phyloP scores from a whole-genome alignment of 1,140 invertebrate species.

The Megathymus violae region DNA sequence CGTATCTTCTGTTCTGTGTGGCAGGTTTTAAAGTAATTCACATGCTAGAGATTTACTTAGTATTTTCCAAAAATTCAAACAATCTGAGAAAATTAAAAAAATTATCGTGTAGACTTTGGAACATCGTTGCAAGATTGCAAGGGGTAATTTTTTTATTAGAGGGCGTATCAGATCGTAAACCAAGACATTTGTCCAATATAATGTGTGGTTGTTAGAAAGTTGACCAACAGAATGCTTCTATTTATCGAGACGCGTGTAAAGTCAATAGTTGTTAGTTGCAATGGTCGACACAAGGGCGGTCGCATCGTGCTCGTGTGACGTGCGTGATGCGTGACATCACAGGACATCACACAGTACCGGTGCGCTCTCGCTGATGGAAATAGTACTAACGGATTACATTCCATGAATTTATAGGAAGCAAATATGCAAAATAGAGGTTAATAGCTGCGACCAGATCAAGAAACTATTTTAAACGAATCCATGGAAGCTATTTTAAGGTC shows the following conservation, averaged over 20 bases:
- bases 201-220: neutral
- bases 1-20: too few species aligned
- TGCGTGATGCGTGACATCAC: conserved; percentile 44
- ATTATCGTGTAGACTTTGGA: too few species aligned
- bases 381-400: conserved; percentile 57
- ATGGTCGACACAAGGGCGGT: conserved; percentile 35
- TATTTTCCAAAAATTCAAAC: too few species aligned
- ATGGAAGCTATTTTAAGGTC: neutral
- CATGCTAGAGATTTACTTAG: too few species aligned
- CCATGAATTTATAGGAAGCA: conserved; percentile 37
- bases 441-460: neutral
- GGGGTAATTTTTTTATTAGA: too few species aligned
- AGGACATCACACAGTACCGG: conserved; percentile 40
- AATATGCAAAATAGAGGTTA: conserved; percentile 21
- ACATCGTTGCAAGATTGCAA: too few species aligned
- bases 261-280: conserved; percentile 11
- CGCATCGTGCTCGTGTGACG: conserved; percentile 35
- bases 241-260: neutral
- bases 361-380: conserved; percentile 50
- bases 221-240: neutral
- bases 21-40: too few species aligned
- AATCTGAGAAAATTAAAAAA: too few species aligned
- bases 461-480: neutral
- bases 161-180: too few species aligned
- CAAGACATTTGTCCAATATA: too few species aligned